Evolutionary conservation across 2,888 invertebrate genomes (phyloP).

Genomic region (Scaptomyza parva): DNA sequence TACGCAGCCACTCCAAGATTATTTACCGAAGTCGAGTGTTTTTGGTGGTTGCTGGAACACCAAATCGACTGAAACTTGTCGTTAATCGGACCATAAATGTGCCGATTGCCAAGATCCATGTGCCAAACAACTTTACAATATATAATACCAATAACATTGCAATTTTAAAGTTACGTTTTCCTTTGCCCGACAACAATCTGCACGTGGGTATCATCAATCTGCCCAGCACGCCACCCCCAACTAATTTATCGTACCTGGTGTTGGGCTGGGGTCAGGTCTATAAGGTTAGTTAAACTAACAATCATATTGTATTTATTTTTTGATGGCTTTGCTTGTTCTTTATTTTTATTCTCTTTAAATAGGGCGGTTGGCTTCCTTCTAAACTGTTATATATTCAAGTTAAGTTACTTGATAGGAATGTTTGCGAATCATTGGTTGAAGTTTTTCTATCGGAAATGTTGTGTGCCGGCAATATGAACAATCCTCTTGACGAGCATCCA

Average conservation of each 20-base stretch:
- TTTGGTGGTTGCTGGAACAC: conserved; percentile 55
- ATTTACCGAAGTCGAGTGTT: conserved; percentile 37
- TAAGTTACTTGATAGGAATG: not conserved
- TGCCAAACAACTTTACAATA: conserved; percentile 47
- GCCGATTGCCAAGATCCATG: conserved; percentile 44
- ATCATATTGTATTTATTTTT: not conserved
- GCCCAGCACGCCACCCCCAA: conserved; percentile 17
- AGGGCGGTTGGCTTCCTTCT: conserved; percentile 43
- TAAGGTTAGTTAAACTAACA: conserved; percentile 15
- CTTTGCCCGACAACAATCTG: conserved; percentile 15
- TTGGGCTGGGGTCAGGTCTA: conserved; percentile 63
- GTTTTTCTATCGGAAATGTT: conserved; percentile 32
- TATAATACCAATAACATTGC: conserved; percentile 62
- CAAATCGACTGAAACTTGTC: conserved; percentile 37
- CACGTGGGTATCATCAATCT: conserved; percentile 23
- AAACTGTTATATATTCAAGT: conserved; percentile 26
- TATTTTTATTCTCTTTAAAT: not conserved
- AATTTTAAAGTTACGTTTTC: conserved; percentile 5
- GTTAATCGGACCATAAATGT: not conserved
- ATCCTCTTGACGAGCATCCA: conserved; percentile 8
- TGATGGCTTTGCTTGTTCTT: not conserved
- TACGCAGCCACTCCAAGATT: conserved; percentile 49
- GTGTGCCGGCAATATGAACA: conserved; percentile 31
- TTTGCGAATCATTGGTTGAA: conserved; percentile 18
- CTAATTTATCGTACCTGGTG: conserved; percentile 20